These are phyloP conservation scores for Patella ulyssiponensis DNA, from an alignment of 2,888 invertebrate genomes.

Conservation along the genomic window DNA sequence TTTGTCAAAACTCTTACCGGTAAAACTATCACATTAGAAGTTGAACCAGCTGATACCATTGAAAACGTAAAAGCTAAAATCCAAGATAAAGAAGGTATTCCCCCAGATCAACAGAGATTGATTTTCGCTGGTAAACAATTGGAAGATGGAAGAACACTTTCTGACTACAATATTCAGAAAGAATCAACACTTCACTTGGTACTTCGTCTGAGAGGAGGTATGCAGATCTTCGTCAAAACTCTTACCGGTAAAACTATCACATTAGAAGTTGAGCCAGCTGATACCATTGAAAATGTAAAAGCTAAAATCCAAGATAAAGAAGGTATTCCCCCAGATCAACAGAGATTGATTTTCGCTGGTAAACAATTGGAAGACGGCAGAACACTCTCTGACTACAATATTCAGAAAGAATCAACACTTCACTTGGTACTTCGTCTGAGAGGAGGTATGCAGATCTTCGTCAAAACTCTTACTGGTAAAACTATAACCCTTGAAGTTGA, in stretches of 20 bases:
- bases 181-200: constrained; percentile 93
- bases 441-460: constrained; percentile 84
- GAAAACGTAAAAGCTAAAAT: constrained; percentile 87
- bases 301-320: constrained; percentile 76
- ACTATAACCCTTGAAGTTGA: constrained; percentile 75
- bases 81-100: constrained; percentile 76
- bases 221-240: constrained; percentile 85
- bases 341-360: constrained; percentile 92
- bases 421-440: constrained; percentile 91
- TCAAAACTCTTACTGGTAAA: constrained; percentile 69
- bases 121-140: constrained; percentile 96
- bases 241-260: constrained; percentile 70
- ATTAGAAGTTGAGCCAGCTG: constrained; percentile 81
- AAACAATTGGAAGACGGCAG: constrained; percentile 96
- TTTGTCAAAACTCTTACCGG: constrained; percentile 74
- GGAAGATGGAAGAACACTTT: constrained; percentile 92
- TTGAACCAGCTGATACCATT: constrained; percentile 90
- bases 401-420: constrained; percentile 94
- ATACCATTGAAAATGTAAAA: constrained; percentile 94
- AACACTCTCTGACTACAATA: constrained; percentile 92
- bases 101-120: constrained; percentile 85
- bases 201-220: constrained; percentile 83
- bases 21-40: constrained; percentile 68
- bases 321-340: constrained; percentile 81
- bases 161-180: constrained; percentile 95